Base-by-base conservation (phyloP, 2,113 vertebrate genomes). In the Carassius gibelio region DNA sequence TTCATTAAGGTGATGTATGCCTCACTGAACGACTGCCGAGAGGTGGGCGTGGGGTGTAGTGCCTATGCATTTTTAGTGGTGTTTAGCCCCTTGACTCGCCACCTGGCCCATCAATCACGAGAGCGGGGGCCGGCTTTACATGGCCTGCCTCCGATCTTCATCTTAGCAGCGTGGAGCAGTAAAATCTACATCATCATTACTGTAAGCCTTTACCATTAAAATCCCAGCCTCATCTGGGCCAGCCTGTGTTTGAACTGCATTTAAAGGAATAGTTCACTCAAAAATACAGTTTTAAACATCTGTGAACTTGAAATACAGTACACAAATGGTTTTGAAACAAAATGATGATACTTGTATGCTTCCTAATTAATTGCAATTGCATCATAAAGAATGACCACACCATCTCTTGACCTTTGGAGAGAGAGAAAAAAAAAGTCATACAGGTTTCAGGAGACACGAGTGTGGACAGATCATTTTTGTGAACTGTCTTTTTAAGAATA, bases 1-100 rank as follows among this genome's bases (percentile, higher is more conserved):
- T 94, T 92, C 93, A 94, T 95, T 94, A 94, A 91, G 90, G 84
- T 94, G 93, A 94, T 94, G 90, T 92, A 95, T 94, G 90, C 88
- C 87, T 87, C 90, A 84, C 90, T 87, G 74, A 90, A 89, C 93
- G 91, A 92, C 88, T 89, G 86, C 91, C 92, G 89, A 90, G 91
- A 91, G 90, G 89, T 81, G 88, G 55, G 83, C 75, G 78, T 81
- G 69, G 84, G 87, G 90, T 89, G 89, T 78, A 90, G 85, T 90
- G 88, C 82, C 88, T 86, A 82, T 89, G 90, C 88, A 90, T 90
- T 93, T 90, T 93, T 85, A 91, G 87, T 91, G 90, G 80, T 89
- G 62, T 89, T 91, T 89, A 90, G 88, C 90, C 91, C 86, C 92
- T 91, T 81, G 81, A 86, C 87, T 87, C 85, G 88, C 89, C 84